phyloP scores from a whole-genome alignment of 2,797 vertebrate genomes.

The Acanthopagrus latus region DNA sequence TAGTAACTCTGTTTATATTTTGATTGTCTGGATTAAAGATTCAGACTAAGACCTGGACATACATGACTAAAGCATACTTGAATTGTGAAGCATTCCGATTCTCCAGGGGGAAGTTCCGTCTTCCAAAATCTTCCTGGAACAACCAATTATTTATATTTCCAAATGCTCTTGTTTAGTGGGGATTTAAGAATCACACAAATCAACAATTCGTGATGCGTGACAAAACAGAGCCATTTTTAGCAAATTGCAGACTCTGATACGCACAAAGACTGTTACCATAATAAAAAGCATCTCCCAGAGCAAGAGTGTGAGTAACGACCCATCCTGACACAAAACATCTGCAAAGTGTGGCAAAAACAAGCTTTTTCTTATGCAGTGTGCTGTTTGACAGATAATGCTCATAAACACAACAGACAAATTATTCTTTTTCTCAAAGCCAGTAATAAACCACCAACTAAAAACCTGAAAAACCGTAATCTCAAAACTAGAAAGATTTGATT shows the following conservation, averaged over 20 bases:
- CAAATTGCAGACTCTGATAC: conserved; percentile 32
- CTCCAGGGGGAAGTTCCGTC: background rate
- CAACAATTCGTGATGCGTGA: conserved; percentile 44
- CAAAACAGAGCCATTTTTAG: conserved; percentile 49
- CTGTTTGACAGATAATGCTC: conserved; percentile 13
- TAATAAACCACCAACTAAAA: background rate
- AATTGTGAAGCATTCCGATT: conserved; percentile 9
- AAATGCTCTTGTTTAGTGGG: conserved; percentile 38
- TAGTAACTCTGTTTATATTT: background rate
- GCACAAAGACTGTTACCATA: conserved; percentile 30
- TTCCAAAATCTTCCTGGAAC: conserved; percentile 38
- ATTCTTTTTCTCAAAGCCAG: background rate
- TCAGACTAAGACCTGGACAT: background rate
- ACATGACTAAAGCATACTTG: conserved; percentile 1
- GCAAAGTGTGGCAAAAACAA: conserved; percentile 23
- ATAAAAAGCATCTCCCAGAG: conserved; percentile 52
- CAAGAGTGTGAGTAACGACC: conserved; percentile 51
- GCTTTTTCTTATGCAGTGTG: conserved; percentile 12
- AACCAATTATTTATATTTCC: conserved; percentile 25
- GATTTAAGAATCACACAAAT: conserved; percentile 51
- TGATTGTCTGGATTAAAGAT: background rate
- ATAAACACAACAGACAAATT: conserved; percentile 18
- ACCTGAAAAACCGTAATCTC: background rate
- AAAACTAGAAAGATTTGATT: background rate
- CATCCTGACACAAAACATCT: conserved; percentile 62